Conservation (phyloP, 1,140 invertebrate species). For the Anastrepha obliqua region DNA sequence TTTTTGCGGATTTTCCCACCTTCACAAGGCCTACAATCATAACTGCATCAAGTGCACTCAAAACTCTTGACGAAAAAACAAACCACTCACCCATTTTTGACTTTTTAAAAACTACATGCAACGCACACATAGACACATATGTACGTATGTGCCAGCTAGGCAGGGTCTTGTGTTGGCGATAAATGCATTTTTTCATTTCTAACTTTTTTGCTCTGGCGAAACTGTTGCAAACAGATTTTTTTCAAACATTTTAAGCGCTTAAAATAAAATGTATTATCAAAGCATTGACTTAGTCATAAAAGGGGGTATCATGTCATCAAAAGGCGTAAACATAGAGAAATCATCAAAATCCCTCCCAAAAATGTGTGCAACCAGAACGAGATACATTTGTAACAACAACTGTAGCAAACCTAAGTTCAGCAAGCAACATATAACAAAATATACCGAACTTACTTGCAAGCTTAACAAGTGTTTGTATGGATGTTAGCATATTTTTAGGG, state of each 20-base stretch:
- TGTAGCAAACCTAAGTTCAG: slow-evolving; percentile 3
- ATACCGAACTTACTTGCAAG: background rate
- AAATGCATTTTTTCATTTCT: background rate
- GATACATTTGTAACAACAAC: background rate
- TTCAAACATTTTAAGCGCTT: background rate
- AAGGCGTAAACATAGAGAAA: background rate
- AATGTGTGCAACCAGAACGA: background rate
- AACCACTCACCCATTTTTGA: background rate
- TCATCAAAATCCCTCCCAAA: slow-evolving; percentile 2
- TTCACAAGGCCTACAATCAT: too few relatives aligned
- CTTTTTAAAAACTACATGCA: background rate
- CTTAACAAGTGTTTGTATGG: background rate
- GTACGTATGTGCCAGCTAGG: background rate
- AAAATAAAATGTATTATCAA: slow-evolving; percentile 2
- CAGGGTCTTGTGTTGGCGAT: background rate
- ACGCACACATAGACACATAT: too few relatives aligned
- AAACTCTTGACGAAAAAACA: background rate
- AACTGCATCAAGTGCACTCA: background rate
- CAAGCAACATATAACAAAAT: background rate
- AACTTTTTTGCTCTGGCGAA: background rate
- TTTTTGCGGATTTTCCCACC: too few relatives aligned
- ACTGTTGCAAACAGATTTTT: background rate
- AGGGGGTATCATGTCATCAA: background rate
- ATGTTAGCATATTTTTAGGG: slow-evolving; percentile 35
- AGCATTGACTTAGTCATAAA: background rate